phyloP scores from a whole-genome alignment of 2,113 vertebrate species.

The Erythrocercus mccallii region DNA sequence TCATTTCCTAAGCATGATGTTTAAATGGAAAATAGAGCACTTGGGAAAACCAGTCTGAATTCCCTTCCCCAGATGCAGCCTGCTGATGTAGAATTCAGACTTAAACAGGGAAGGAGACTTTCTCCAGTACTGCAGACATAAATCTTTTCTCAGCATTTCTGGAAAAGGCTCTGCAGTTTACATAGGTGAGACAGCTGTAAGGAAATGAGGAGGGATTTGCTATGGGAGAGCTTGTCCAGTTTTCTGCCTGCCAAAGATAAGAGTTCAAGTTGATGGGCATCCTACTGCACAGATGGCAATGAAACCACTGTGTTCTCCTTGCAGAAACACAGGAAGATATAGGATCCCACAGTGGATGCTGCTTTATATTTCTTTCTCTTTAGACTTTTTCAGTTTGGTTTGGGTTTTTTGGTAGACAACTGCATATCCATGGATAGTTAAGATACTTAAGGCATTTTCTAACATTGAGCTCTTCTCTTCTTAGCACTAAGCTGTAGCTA shows the following conservation, averaged over 20 bases:
- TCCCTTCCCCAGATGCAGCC: background rate
- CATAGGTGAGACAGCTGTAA: slow-evolving; percentile 3
- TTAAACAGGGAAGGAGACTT: background rate
- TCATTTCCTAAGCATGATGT: background rate
- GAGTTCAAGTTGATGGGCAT: background rate
- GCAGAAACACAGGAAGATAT: background rate
- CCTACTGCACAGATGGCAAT: background rate
- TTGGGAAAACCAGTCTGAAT: background rate
- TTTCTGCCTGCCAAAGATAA: background rate
- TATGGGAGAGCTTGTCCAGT: background rate
- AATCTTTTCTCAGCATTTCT: slow-evolving; percentile 1
- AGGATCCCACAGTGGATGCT: background rate
- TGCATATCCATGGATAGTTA: background rate
- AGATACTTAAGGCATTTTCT: background rate
- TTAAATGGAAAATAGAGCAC: background rate
- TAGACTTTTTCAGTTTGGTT: background rate
- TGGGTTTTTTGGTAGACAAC: background rate
- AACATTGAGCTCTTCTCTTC: background rate
- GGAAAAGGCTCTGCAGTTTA: background rate
- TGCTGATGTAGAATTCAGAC: background rate
- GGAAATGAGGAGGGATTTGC: background rate
- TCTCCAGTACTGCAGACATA: background rate
- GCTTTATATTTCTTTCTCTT: background rate
- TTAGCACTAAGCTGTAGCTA: background rate
- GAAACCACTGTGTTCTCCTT: background rate